Conservation (phyloP, 2,113 vertebrate genomes). For the Entomyzon cyanotis region DNA sequence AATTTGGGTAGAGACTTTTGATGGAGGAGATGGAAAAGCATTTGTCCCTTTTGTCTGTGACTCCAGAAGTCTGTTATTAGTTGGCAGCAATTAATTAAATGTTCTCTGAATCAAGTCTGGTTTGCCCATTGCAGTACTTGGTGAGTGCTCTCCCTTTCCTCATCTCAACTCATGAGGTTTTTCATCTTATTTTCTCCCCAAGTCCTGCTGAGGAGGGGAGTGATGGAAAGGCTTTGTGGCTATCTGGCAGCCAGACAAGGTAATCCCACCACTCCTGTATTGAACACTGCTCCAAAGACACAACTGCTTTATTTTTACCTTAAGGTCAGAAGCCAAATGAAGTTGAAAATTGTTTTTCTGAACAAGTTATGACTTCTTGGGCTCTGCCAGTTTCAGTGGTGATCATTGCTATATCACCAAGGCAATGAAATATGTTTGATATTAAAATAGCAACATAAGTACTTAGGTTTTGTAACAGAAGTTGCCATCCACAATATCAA, state of each 20-base stretch:
- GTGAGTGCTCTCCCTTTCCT: background rate
- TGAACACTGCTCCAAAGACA: background rate
- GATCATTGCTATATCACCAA: background rate
- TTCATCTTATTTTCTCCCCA: background rate
- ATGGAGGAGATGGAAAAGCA: background rate
- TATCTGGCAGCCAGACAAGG: background rate
- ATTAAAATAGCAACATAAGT: background rate
- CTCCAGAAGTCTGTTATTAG: background rate
- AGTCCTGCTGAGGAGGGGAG: background rate
- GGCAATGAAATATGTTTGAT: background rate
- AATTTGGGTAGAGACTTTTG: background rate
- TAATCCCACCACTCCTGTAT: background rate
- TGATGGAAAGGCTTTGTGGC: background rate
- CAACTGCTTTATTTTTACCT: background rate
- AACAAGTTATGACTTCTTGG: background rate
- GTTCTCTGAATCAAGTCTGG: background rate
- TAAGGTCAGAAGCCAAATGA: background rate
- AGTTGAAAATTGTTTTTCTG: constrained; percentile 30
- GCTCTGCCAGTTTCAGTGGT: background rate
- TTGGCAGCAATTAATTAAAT: background rate
- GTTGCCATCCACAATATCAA: background rate
- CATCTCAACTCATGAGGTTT: background rate
- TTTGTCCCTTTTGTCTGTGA: background rate
- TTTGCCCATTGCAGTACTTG: background rate
- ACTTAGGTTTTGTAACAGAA: background rate